A percentile compares a stretch with the other conserved stretches of the same genome.
phyloP scores from a whole-genome alignment of 1,140 invertebrate genomes.

The Drosophila athabasca region DNA sequence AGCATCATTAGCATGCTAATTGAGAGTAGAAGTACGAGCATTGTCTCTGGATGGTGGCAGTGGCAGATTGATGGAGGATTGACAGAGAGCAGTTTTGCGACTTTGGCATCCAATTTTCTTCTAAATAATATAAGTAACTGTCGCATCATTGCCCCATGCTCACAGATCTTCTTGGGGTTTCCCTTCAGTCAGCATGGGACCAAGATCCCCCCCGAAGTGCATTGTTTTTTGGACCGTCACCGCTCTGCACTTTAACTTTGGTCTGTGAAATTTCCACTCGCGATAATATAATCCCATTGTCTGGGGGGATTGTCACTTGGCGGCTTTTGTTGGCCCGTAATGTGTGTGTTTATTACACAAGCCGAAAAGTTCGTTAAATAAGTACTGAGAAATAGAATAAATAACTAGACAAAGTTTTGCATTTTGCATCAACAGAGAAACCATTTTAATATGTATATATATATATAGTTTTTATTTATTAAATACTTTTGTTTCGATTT shows the following conservation, averaged over 20 bases:
- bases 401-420: slow-evolving; percentile 36
- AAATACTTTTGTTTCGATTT: slow-evolving; percentile 61
- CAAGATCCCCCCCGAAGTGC: slow-evolving; percentile 9
- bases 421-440: slow-evolving; percentile 70
- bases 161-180: slow-evolving; percentile 4
- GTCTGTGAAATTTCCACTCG: slow-evolving; percentile 74
- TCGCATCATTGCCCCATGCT: slow-evolving; percentile 42
- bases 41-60: slow-evolving; percentile 5
- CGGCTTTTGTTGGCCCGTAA: slow-evolving; percentile 49
- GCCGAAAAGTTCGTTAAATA: slow-evolving; percentile 7
- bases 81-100: slow-evolving; percentile 5
- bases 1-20: slow-evolving; percentile 54
- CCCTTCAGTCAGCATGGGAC: slow-evolving; percentile 4
- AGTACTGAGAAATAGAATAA: slow-evolving; percentile 55
- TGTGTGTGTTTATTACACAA: slow-evolving; percentile 62
- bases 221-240: slow-evolving; percentile 24
- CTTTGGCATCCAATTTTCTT: slow-evolving; percentile 49
- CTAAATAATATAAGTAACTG: slow-evolving; percentile 52
- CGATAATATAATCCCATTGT: slow-evolving; percentile 66
- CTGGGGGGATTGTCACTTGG: slow-evolving; percentile 61
- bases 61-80: slow-evolving; percentile 21
- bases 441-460: slow-evolving; percentile 70
- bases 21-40: slow-evolving; percentile 7
- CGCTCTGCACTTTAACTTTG: slow-evolving; percentile 58
- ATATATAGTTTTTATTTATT: slow-evolving; percentile 75